Percentiles rank a stretch among this genome's conserved stretches.
phyloP scores from a whole-genome alignment of 2,113 vertebrate genomes.

The Gulo gulo region DNA sequence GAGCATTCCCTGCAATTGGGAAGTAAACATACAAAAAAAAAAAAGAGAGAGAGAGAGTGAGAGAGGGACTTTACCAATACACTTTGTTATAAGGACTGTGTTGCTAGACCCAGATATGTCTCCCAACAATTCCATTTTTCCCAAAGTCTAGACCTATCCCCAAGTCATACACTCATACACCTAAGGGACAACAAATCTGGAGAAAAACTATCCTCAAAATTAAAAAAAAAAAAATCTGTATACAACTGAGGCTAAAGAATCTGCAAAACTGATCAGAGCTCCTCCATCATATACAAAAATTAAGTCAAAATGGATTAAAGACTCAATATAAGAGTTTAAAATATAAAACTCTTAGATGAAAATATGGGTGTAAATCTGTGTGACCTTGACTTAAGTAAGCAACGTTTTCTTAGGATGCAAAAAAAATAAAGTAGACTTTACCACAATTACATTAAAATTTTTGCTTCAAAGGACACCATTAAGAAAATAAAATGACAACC shows the following conservation, averaged over 20 bases:
- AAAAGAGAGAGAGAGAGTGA: background rate
- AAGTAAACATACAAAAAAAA: background rate
- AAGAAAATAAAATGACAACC: background rate
- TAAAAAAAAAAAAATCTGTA: background rate
- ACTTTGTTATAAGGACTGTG: background rate
- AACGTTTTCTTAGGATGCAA: background rate
- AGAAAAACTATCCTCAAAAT: background rate
- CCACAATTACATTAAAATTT: background rate
- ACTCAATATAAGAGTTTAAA: background rate
- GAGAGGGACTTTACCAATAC: background rate
- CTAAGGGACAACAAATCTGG: background rate
- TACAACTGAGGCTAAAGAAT: background rate
- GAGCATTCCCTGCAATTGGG: background rate
- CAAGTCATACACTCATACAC: background rate
- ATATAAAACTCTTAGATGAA: background rate
- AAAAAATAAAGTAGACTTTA: background rate
- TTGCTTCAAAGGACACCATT: background rate
- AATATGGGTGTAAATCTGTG: background rate
- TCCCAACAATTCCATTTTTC: background rate
- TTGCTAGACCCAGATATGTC: background rate
- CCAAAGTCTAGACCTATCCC: background rate
- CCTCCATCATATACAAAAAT: background rate
- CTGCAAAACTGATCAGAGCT: background rate
- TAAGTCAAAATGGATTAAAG: background rate
- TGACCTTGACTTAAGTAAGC: background rate